Conservation (phyloP, 2,888 invertebrate genomes). For the Apotomis capreana region DNA sequence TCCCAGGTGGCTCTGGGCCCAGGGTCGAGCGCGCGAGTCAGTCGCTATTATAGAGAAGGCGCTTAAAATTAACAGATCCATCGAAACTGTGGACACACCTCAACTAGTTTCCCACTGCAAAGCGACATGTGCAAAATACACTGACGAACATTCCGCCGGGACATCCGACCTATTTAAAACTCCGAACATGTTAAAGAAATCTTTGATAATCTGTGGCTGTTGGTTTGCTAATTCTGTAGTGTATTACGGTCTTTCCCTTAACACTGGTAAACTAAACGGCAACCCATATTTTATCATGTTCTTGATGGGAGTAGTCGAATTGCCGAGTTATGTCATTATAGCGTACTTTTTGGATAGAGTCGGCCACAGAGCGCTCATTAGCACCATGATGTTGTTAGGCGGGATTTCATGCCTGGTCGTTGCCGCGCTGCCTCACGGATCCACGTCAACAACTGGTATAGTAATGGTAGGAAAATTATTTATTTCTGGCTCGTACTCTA, state of each 20-base stretch:
- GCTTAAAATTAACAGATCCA: slow-evolving; percentile 86
- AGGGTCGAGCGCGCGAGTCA: slow-evolving; percentile 89
- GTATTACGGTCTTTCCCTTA: slow-evolving; percentile 92
- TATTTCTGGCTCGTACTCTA: slow-evolving; percentile 93
- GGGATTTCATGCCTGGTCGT: slow-evolving; percentile 90
- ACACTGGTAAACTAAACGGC: slow-evolving; percentile 89
- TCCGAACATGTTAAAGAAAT: slow-evolving; percentile 89
- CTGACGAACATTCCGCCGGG: slow-evolving; percentile 82
- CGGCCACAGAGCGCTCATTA: slow-evolving; percentile 90
- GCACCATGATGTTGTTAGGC: slow-evolving; percentile 90
- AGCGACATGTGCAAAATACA: slow-evolving; percentile 76
- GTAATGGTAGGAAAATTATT: slow-evolving; percentile 92
- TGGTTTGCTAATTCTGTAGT: slow-evolving; percentile 95
- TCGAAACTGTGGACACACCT: slow-evolving; percentile 85
- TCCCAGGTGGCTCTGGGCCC: slow-evolving; percentile 94
- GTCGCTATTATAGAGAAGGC: slow-evolving; percentile 89
- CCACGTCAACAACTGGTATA: slow-evolving; percentile 83
- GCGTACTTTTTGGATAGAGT: slow-evolving; percentile 89
- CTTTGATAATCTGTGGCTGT: slow-evolving; percentile 90
- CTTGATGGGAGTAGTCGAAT: slow-evolving; percentile 90
- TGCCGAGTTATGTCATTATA: slow-evolving; percentile 91
- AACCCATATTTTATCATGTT: slow-evolving; percentile 92
- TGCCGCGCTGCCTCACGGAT: slow-evolving; percentile 86
- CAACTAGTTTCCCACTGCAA: slow-evolving; percentile 85
- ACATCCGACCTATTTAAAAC: slow-evolving; percentile 89